Evolutionary conservation across 2,113 vertebrate species (phyloP), one percentile per base, ranked within the genome.

Genomic region (Pseudois nayaur): DNA sequence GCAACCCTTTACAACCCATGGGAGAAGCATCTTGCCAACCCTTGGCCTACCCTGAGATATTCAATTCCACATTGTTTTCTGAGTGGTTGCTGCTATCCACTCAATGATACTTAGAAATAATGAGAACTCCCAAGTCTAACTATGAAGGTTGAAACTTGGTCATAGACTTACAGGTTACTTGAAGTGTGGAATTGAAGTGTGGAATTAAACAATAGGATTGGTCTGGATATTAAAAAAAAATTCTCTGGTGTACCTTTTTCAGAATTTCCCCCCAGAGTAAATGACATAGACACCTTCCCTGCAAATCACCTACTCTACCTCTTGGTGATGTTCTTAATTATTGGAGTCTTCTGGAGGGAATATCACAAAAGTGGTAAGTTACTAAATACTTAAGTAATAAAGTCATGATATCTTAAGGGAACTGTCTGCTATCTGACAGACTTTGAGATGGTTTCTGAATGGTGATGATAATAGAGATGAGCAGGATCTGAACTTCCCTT

Each of bases 171-270:
- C 1, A 12, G 7, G 12, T 83, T 54, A 60, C 43, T 23, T 23
- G 29, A 91, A 88, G 5, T 27, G 54, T 29, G 62, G 6, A 67
- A 67, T 40, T 83, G 1, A 94, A 87, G 3, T 33, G 36, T 29
- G 55, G 15, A 50, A 67, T 55, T 83, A 31, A 60, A 59, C 17
- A 89, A 23, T 33, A 92, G 16, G 10, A 16, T 92, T 84, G 25
- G 8, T 79, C 48, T 78, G 48, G 25, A 88, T 52, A 21, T 29
- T 89, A 89, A 23, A 62, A 62, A 67, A 52, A 95, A 88, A 78
- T 57, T 29, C 10, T 67, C 78, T 92, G 78, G 9, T 15, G 29
- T 95, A 71, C 5, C 8, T 88, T 89, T 95, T 97, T 52, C 85
- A 97, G 93, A 14, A 78, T 36, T 4, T 8, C 0, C 19, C 5